Evolutionary conservation across 2,888 invertebrate genomes (phyloP).

Genomic region (Lycaena phlaeas): DNA sequence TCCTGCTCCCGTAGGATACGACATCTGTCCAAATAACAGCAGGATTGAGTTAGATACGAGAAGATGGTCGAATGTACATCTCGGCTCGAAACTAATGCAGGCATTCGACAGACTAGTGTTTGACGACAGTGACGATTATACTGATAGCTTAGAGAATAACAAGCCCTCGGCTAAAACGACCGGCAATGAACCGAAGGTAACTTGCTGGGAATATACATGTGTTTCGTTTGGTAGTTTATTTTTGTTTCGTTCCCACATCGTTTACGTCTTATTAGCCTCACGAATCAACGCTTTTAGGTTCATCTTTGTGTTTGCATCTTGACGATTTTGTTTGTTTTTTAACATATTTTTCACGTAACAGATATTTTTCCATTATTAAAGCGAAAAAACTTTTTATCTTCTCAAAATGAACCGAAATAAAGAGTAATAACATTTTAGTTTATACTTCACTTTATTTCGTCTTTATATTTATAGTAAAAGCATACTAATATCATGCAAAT

Average conservation of each 20-base stretch:
- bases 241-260: slow-evolving; percentile 19
- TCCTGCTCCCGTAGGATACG: slow-evolving; percentile 59
- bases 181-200: slow-evolving; percentile 68
- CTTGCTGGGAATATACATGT: slow-evolving; percentile 40
- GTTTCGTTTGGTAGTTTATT: slow-evolving; percentile 32
- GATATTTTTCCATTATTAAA: background rate
- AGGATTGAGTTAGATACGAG: slow-evolving; percentile 64
- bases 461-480: no score
- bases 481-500: no score
- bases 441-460: no score
- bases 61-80: slow-evolving; percentile 81
- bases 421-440: no score
- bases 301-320: slow-evolving; percentile 11
- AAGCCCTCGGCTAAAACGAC: slow-evolving; percentile 59
- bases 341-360: slow-evolving; percentile 1
- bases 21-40: slow-evolving; percentile 63
- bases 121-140: slow-evolving; percentile 80
- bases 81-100: slow-evolving; percentile 80
- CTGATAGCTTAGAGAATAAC: slow-evolving; percentile 81
- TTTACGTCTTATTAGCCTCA: slow-evolving; percentile 11
- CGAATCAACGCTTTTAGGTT: slow-evolving; percentile 7
- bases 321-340: slow-evolving; percentile 17
- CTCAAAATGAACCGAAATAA: no score
- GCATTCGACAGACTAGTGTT: slow-evolving; percentile 79
- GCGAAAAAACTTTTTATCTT: no score